Conservation (phyloP, 2,113 vertebrate genomes). For the Festucalex cinctus region DNA sequence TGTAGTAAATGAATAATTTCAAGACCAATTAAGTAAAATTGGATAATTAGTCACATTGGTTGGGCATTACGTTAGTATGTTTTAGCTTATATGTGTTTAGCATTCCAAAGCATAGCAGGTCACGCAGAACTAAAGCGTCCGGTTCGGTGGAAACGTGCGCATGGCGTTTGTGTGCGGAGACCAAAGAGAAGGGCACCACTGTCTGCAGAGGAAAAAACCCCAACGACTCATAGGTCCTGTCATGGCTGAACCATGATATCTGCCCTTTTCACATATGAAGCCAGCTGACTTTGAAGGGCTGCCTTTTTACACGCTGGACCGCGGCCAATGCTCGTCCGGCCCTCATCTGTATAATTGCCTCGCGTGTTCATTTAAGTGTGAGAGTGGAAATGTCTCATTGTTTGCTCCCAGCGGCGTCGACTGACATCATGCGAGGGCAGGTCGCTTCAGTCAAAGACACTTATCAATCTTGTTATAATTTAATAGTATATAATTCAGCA, state of each 20-base stretch:
- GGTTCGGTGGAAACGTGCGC: neutral
- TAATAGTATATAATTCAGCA: neutral
- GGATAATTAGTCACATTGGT: too few relatives aligned
- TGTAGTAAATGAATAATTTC: too few relatives aligned
- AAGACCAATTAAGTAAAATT: too few relatives aligned
- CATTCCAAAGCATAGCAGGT: neutral
- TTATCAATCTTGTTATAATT: constrained; percentile 19
- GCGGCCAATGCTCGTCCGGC: constrained; percentile 47
- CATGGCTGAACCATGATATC: constrained; percentile 47
- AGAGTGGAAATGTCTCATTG: constrained; percentile 65
- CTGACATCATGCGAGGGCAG: constrained; percentile 46
- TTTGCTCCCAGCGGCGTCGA: constrained; percentile 35
- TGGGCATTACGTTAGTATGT: neutral
- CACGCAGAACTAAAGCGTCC: neutral
- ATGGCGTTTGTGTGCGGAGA: neutral
- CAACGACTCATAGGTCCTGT: constrained; percentile 26
- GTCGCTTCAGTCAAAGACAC: constrained; percentile 45
- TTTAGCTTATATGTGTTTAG: neutral
- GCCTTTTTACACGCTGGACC: constrained; percentile 49
- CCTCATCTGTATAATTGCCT: constrained; percentile 49
- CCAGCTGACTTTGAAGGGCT: constrained; percentile 40
- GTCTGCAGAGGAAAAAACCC: constrained; percentile 53
- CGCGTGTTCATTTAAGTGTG: constrained; percentile 54
- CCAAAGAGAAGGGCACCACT: constrained; percentile 39
- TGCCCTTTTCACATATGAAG: constrained; percentile 59